Evolutionary conservation across 2,113 vertebrate species (phyloP).

Genomic region (Sylvia atricapilla): DNA sequence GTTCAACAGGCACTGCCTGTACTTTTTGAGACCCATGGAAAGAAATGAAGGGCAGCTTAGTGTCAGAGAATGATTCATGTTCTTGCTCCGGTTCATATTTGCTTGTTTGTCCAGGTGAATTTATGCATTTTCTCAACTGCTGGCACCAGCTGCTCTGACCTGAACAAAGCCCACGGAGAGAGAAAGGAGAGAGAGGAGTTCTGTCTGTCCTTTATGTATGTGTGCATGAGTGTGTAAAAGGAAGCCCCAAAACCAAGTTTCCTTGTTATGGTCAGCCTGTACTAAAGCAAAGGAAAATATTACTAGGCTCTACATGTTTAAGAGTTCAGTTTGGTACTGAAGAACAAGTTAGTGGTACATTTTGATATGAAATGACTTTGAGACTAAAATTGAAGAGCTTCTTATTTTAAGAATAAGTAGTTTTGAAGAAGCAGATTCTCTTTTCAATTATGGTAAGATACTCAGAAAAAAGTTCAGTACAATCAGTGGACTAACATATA

Average conservation of each 20-base stretch:
- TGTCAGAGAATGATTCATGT: neutral
- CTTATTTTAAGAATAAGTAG: neutral
- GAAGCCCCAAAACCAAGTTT: neutral
- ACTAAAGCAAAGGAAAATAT: neutral
- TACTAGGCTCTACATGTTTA: neutral
- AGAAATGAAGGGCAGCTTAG: neutral
- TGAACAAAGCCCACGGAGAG: neutral
- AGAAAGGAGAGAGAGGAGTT: neutral
- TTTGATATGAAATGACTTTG: neutral
- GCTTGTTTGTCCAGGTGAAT: constrained; percentile 42
- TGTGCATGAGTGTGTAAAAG: neutral
- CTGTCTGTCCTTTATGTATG: rapidly evolving
- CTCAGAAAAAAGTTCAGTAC: neutral
- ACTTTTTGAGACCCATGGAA: neutral
- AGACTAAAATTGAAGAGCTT: neutral
- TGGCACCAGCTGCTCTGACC: neutral
- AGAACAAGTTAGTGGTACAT: neutral
- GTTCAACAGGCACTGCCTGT: constrained; percentile 29
- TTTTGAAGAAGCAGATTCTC: neutral
- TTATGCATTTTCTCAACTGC: neutral
- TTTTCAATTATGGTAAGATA: neutral
- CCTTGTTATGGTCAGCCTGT: neutral
- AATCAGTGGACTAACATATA: neutral
- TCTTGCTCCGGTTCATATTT: neutral
- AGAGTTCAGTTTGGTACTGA: neutral